Evolutionary conservation across 1,140 invertebrate genomes (phyloP).

Genomic region (Nylanderia fulva): DNA sequence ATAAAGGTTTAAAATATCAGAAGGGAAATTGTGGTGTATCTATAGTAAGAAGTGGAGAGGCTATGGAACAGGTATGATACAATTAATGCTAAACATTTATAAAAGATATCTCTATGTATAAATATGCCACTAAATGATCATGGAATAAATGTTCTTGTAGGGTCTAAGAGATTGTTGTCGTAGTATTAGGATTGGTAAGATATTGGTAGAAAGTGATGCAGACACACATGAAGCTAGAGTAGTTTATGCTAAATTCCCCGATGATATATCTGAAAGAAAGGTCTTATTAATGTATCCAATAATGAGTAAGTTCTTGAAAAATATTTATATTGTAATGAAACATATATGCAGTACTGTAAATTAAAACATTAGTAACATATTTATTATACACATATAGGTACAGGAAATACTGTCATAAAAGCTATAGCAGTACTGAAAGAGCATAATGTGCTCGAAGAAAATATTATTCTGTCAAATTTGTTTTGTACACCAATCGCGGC

Average conservation of each 20-base stretch:
- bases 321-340: background rate
- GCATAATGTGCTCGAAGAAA: constrained; percentile 96
- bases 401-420: constrained; percentile 97
- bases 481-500: constrained; percentile 98
- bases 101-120: constrained; percentile 27
- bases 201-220: constrained; percentile 98
- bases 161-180: constrained; percentile 98
- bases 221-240: constrained; percentile 98
- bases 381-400: constrained; percentile 84
- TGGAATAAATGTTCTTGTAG: constrained; percentile 82
- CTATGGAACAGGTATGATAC: constrained; percentile 95
- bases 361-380: background rate
- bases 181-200: constrained; percentile 99
- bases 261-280: constrained; percentile 96
- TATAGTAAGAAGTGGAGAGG: constrained; percentile 97
- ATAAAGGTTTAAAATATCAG: constrained; percentile 96
- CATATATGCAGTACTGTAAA: background rate
- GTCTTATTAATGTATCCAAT: constrained; percentile 99
- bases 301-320: constrained; percentile 91
- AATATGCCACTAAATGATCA: background rate
- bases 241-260: constrained; percentile 99
- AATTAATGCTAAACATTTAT: constrained; percentile 34
- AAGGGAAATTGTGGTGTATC: constrained; percentile 99
- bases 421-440: constrained; percentile 97
- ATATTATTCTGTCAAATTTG: constrained; percentile 98